Evolutionary conservation across 2,888 invertebrate species (phyloP).

Genomic region (Eulithis prunata): DNA sequence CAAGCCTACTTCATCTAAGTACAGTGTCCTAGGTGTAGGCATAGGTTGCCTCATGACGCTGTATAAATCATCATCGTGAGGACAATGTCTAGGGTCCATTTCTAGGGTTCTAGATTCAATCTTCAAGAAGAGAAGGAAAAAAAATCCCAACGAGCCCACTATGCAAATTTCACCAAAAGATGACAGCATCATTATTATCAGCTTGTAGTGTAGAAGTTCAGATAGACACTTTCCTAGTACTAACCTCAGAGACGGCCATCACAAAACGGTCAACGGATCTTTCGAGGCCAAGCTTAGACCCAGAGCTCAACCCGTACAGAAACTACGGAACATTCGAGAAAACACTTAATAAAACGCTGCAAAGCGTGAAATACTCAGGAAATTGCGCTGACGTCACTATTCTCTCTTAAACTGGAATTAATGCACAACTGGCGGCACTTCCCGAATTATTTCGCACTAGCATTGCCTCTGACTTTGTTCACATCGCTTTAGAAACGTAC

Average conservation of each 20-base stretch:
- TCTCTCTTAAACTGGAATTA: conserved; percentile 33
- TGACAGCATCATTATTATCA: no score
- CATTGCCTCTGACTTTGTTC: neutral
- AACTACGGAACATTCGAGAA: conserved; percentile 33
- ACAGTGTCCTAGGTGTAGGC: no score
- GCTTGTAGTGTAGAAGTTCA: no score
- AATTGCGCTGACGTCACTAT: conserved; percentile 33
- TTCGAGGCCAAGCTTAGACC: neutral
- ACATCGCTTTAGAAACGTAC: neutral
- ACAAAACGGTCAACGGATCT: neutral
- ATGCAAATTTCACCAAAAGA: no score
- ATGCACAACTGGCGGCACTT: conserved; percentile 27
- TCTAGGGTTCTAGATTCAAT: no score
- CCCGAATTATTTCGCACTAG: conserved; percentile 26
- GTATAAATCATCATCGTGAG: no score
- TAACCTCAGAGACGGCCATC: neutral
- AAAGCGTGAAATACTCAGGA: conserved; percentile 30
- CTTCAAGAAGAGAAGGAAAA: no score
- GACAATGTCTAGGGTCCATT: no score
- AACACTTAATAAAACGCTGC: conserved; percentile 35
- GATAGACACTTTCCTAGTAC: no score
- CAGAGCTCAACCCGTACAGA: conserved; percentile 18
- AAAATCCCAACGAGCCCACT: no score
- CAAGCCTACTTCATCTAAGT: no score
- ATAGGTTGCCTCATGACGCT: no score